Evolutionary conservation across 2,888 invertebrate species (phyloP).

Genomic region (Campopleginae sp.): DNA sequence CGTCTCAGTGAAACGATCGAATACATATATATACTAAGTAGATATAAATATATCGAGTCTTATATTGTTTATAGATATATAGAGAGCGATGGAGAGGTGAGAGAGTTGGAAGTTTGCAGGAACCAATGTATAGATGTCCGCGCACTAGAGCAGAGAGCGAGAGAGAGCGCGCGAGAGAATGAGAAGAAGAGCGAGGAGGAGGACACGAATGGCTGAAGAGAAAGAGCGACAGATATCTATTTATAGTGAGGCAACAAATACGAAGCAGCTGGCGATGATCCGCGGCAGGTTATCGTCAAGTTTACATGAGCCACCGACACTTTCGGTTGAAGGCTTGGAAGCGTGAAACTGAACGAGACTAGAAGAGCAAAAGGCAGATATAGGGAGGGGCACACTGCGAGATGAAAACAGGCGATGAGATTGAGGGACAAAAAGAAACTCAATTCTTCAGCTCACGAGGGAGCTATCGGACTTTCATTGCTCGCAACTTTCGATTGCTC

Average conservation of each 20-base stretch:
- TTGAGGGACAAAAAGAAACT: constrained; percentile 51
- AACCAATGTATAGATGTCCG: constrained; percentile 62
- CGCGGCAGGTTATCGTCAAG: constrained; percentile 79
- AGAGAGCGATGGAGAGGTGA: constrained; percentile 51
- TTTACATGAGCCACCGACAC: constrained; percentile 72
- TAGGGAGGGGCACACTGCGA: neutral
- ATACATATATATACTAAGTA: constrained; percentile 62
- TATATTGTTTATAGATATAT: constrained; percentile 14
- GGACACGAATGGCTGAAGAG: constrained; percentile 53
- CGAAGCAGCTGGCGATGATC: constrained; percentile 83
- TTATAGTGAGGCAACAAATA: constrained; percentile 81
- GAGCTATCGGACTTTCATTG: constrained; percentile 57
- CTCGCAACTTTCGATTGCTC: constrained; percentile 48
- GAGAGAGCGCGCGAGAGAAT: constrained; percentile 54
- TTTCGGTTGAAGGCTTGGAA: constrained; percentile 50
- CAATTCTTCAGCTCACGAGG: constrained; percentile 48
- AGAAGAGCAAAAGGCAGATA: constrained; percentile 13
- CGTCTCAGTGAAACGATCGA: constrained; percentile 69
- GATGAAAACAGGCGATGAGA: constrained; percentile 39
- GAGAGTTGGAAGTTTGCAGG: constrained; percentile 62
- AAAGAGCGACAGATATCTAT: constrained; percentile 74
- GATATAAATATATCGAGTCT: constrained; percentile 1
- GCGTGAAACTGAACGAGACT: constrained; percentile 19
- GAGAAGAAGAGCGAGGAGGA: constrained; percentile 54
- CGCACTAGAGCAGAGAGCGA: constrained; percentile 58